phyloP scores from a whole-genome alignment of 2,797 vertebrate genomes.

The Arrhamphus sclerolepis region DNA sequence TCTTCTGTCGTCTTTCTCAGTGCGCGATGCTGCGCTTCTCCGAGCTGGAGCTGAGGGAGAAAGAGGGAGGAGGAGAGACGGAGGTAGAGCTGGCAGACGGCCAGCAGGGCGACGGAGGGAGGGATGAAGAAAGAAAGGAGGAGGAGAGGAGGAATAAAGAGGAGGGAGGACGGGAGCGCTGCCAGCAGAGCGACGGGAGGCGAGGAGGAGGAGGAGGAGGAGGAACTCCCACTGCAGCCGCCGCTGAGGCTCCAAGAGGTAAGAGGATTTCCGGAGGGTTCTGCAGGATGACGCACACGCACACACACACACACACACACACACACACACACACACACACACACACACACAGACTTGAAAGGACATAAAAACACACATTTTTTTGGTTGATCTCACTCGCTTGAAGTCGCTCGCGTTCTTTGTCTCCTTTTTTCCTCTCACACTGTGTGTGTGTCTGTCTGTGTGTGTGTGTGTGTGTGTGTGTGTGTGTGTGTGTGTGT shows the following conservation, averaged over 20 bases:
- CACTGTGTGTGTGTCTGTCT: background rate
- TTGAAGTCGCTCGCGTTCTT: constrained; percentile 22
- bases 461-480: constrained; percentile 5
- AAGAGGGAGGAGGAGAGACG: constrained; percentile 79
- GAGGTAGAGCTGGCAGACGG: constrained; percentile 52
- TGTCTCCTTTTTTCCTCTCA: constrained; percentile 4
- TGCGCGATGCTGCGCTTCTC: constrained; percentile 83
- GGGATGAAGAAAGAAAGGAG: constrained; percentile 1
- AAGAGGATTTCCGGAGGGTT: constrained; percentile 59
- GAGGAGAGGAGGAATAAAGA: constrained; percentile 10
- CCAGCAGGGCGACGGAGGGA: constrained; percentile 12
- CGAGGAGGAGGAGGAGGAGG: constrained; percentile 26
- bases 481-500: constrained; percentile 3
- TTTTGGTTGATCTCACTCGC: constrained; percentile 23
- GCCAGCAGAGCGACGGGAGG: constrained; percentile 58
- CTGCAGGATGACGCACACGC: constrained; percentile 30
- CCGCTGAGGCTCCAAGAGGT: constrained; percentile 66
- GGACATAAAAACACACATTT: constrained; percentile 7
- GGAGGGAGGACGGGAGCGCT: constrained; percentile 53
- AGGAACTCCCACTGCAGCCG: constrained; percentile 53
- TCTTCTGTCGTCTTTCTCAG: background rate
- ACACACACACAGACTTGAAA: constrained; percentile 5
- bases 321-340: constrained; percentile 11
- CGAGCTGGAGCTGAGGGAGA: constrained; percentile 95
- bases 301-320: background rate